phyloP scores from a whole-genome alignment of 2,113 vertebrate genomes.

The Calypte anna region DNA sequence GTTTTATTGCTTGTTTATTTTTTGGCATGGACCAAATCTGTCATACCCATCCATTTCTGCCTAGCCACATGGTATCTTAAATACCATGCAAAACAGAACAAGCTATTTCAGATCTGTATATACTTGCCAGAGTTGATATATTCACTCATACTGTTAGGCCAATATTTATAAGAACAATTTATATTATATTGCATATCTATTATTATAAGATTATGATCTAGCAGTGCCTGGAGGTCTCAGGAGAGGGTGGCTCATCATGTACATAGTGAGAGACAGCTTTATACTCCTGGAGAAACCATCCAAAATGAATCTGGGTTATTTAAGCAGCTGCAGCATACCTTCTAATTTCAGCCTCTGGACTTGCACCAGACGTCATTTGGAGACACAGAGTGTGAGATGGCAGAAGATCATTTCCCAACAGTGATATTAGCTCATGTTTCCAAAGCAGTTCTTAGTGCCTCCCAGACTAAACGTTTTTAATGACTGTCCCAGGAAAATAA shows the following conservation, averaged over 20 bases:
- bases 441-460: constrained; percentile 33
- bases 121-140: constrained; percentile 4
- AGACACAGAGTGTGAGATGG: constrained; percentile 8
- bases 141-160: constrained; percentile 4
- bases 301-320: constrained; percentile 46
- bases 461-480: constrained; percentile 9
- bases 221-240: constrained; percentile 5
- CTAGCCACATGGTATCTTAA: neutral
- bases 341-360: constrained; percentile 62
- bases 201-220: constrained; percentile 29
- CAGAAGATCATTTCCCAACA: constrained; percentile 52
- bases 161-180: constrained; percentile 25
- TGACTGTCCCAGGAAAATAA: constrained; percentile 52
- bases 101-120: neutral
- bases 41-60: neutral
- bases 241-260: constrained; percentile 15
- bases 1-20: neutral
- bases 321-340: constrained; percentile 22
- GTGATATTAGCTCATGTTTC: constrained; percentile 30
- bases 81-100: neutral
- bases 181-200: constrained; percentile 18
- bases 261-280: neutral
- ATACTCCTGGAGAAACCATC: constrained; percentile 34
- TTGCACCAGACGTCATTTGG: constrained; percentile 31
- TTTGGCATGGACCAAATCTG: neutral